A percentile compares a stretch with the other conserved stretches of the same genome.
These are phyloP conservation scores for Ellobium chinense DNA, from an alignment of 2,888 invertebrate species.

Conservation along the genomic window DNA sequence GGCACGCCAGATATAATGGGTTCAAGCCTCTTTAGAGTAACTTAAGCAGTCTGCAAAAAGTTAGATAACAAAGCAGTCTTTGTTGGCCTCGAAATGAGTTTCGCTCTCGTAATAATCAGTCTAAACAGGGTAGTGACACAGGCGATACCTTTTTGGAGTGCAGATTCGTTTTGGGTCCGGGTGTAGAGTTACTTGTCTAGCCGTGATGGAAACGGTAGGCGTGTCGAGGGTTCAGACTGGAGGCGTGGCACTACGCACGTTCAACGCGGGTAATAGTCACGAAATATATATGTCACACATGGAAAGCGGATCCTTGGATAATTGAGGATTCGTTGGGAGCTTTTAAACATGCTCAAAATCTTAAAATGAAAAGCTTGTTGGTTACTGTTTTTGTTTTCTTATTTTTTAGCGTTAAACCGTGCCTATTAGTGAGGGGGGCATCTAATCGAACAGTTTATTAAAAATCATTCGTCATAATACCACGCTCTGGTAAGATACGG, in stretches of 20 bases:
- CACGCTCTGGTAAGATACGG: background rate
- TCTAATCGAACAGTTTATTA: too few relatives aligned
- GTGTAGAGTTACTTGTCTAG: background rate
- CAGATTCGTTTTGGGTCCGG: background rate
- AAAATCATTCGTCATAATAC: background rate
- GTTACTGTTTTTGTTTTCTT: too few relatives aligned
- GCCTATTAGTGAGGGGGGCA: too few relatives aligned
- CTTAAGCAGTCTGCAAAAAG: background rate
- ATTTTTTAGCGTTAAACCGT: too few relatives aligned
- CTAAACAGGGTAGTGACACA: background rate
- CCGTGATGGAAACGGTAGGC: constrained; percentile 4
- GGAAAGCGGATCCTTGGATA: background rate
- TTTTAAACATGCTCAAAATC: too few relatives aligned
- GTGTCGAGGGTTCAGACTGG: background rate
- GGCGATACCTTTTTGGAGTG: background rate
- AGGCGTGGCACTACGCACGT: background rate
- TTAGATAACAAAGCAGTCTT: background rate
- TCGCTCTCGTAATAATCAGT: background rate
- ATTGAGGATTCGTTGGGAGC: too few relatives aligned
- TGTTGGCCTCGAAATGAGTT: constrained; percentile 1
- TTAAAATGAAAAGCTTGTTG: too few relatives aligned
- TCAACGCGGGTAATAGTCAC: background rate
- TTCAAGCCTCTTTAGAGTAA: background rate
- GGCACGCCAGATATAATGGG: background rate
- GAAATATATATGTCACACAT: background rate